These are phyloP conservation scores for Philotrypesis tridentata DNA, from an alignment of 1,140 invertebrate species.

Conservation along the genomic window DNA sequence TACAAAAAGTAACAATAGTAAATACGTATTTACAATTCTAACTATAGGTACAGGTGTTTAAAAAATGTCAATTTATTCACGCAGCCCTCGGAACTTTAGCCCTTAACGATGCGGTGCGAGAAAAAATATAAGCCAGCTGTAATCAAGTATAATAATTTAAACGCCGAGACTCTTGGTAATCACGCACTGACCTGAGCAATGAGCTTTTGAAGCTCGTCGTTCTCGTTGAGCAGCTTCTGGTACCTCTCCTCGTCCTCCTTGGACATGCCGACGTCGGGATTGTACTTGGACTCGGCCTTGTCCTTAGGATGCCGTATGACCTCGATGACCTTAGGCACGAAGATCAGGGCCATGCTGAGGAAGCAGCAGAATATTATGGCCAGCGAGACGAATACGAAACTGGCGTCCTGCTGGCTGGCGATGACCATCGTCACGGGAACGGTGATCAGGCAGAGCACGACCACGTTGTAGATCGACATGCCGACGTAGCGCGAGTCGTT, in stretches of 20 bases:
- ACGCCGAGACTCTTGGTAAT: background rate
- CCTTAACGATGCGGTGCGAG: background rate
- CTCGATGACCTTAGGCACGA: slow-evolving; percentile 95
- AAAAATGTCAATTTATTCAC: too few species aligned
- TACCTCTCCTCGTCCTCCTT: slow-evolving; percentile 96
- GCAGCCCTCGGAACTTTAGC: background rate
- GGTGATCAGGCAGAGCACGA: slow-evolving; percentile 96
- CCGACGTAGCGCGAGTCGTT: slow-evolving; percentile 98
- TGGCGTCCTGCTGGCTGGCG: slow-evolving; percentile 96
- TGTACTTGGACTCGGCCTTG: slow-evolving; percentile 88
- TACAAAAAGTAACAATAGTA: too few species aligned
- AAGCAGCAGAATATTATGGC: slow-evolving; percentile 98
- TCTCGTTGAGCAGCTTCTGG: slow-evolving; percentile 94
- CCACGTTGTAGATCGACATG: slow-evolving; percentile 99
- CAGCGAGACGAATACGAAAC: slow-evolving; percentile 95
- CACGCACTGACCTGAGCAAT: slow-evolving; percentile 86
- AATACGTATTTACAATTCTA: too few species aligned
- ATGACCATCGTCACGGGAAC: slow-evolving; percentile 98
- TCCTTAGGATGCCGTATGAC: slow-evolving; percentile 88
- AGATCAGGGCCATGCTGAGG: slow-evolving; percentile 97
- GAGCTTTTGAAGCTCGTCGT: slow-evolving; percentile 95
- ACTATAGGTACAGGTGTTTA: too few species aligned
- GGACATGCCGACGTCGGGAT: slow-evolving; percentile 90
- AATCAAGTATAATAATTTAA: background rate
- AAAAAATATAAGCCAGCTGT: background rate